Evolutionary conservation across 37 sponge, comb jelly and placozoan species (phyloP).

Genomic region (Aplysina aerophoba): DNA sequence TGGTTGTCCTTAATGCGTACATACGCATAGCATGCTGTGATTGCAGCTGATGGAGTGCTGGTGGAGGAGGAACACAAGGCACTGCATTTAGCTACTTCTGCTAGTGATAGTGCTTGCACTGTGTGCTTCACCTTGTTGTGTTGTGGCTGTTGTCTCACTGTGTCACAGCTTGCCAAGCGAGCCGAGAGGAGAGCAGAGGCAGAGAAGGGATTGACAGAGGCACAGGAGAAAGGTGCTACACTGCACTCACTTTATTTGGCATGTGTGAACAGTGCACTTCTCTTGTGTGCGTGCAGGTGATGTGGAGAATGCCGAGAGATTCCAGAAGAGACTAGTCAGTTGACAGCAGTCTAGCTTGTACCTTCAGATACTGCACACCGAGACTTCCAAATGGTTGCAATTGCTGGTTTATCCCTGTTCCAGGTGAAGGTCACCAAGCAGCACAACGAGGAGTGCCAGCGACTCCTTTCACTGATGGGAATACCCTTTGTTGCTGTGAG

Average conservation of each 20-base stretch:
- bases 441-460: conserved; percentile 91
- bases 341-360: background rate
- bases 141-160: background rate
- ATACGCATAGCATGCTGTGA: too few species aligned
- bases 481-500: conserved; percentile 86
- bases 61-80: too few species aligned
- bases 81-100: too few species aligned
- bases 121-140: too few species aligned
- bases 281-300: conserved; percentile 64
- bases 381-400: background rate
- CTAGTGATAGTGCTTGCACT: too few species aligned
- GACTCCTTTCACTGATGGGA: conserved; percentile 93
- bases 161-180: conserved; percentile 78
- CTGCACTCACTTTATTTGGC: background rate
- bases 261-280: background rate
- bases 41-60: too few species aligned
- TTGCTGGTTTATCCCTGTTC: conserved; percentile 1
- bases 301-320: conserved; percentile 83
- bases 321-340: conserved; percentile 86
- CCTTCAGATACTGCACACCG: background rate
- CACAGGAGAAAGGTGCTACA: conserved; percentile 80
- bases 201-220: conserved; percentile 76
- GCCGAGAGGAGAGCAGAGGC: conserved; percentile 93
- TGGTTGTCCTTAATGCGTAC: background rate
- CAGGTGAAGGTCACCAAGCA: conserved; percentile 93